Conservation (phyloP, 2,797 vertebrate species). For the Sebastes iracundus region DNA sequence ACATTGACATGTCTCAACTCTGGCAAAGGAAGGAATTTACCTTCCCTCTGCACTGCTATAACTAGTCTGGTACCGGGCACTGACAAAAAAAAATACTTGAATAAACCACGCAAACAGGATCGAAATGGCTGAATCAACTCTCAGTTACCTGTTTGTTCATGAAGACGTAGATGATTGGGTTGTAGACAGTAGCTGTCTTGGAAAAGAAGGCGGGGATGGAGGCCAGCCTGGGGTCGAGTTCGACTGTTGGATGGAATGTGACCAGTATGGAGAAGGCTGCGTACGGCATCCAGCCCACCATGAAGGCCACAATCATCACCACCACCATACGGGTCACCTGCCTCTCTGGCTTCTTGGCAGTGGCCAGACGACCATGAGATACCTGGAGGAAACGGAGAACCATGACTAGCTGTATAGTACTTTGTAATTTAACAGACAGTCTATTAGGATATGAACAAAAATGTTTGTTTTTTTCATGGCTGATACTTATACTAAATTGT, state of each 20-base stretch:
- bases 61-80: neutral
- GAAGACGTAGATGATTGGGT: constrained; percentile 93
- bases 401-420: neutral
- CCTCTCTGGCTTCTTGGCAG: constrained; percentile 86
- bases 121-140: neutral
- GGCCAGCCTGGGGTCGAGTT: constrained; percentile 87
- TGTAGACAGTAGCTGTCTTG: constrained; percentile 92
- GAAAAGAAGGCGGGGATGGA: constrained; percentile 92
- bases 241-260: constrained; percentile 84
- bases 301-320: constrained; percentile 91
- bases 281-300: constrained; percentile 91
- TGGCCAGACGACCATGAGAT: constrained; percentile 85
- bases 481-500: neutral
- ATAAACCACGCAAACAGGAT: neutral
- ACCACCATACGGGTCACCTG: constrained; percentile 92
- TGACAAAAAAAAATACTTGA: neutral
- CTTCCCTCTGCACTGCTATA: neutral
- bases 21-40: neutral
- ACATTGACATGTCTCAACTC: neutral
- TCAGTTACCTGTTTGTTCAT: constrained; percentile 92
- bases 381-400: constrained; percentile 75
- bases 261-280: constrained; percentile 88
- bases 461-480: neutral
- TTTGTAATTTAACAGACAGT: neutral
- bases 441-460: neutral